These are phyloP conservation scores for Lophura swinhoii DNA, from an alignment of 2,797 vertebrate species.

Conservation along the genomic window DNA sequence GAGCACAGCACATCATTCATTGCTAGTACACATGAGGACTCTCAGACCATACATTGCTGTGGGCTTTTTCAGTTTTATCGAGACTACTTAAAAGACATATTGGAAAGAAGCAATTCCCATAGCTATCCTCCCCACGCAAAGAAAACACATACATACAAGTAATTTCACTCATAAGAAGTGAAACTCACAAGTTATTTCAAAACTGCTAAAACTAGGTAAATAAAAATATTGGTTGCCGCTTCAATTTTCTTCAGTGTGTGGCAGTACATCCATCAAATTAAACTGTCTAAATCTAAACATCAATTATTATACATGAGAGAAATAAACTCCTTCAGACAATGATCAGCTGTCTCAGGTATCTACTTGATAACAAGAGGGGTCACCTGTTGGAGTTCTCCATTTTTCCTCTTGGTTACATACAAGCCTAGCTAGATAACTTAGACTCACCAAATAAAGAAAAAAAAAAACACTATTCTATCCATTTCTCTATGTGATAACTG, in stretches of 20 bases:
- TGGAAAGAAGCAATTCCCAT: neutral
- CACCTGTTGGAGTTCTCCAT: accelerated
- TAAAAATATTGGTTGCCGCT: neutral
- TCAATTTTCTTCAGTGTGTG: neutral
- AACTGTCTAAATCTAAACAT: neutral
- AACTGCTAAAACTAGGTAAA: neutral
- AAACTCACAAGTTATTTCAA: neutral
- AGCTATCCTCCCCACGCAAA: neutral
- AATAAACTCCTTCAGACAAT: accelerated
- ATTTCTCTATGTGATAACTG: neutral
- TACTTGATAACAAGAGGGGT: neutral
- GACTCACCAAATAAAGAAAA: neutral
- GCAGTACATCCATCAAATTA: neutral
- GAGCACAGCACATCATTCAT: neutral
- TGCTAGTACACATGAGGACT: neutral
- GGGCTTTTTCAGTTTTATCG: neutral
- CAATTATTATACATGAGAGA: accelerated
- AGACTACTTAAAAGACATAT: neutral
- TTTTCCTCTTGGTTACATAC: neutral
- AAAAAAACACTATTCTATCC: neutral
- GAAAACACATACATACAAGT: accelerated
- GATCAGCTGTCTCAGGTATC: neutral
- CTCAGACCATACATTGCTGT: neutral
- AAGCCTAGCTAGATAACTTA: neutral
- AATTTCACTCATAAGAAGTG: accelerated